phyloP scores from a whole-genome alignment of 2,888 invertebrate species.

The Coecobrya sp. region DNA sequence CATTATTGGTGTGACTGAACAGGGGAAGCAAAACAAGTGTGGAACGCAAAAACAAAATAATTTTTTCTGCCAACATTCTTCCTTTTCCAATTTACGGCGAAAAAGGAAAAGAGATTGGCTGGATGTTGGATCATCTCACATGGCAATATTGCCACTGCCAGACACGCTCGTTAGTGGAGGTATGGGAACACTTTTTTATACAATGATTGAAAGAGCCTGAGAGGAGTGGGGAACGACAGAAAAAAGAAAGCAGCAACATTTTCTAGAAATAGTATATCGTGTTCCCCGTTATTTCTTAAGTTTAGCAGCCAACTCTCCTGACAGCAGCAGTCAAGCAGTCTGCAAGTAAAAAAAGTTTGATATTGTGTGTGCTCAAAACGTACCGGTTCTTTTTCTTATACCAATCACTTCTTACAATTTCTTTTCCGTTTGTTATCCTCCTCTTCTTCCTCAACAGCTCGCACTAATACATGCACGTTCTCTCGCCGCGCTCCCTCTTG shows the following conservation, averaged over 20 bases:
- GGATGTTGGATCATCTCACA: constrained; percentile 46
- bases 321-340: constrained; percentile 47
- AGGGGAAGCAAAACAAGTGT: background rate
- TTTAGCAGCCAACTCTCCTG: constrained; percentile 40
- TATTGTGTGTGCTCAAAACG: background rate
- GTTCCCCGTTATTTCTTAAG: constrained; percentile 5
- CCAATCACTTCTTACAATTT: constrained; percentile 43
- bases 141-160: constrained; percentile 24
- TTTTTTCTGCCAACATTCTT: background rate
- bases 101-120: background rate
- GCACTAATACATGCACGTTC: background rate
- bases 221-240: constrained; percentile 7
- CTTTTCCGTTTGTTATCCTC: constrained; percentile 18
- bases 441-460: constrained; percentile 23
- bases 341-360: constrained; percentile 31
- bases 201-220: constrained; percentile 31
- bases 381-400: constrained; percentile 10
- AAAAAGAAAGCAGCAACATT: constrained; percentile 38
- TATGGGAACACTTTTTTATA: background rate
- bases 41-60: background rate
- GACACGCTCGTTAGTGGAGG: constrained; percentile 48
- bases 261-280: constrained; percentile 32
- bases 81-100: background rate
- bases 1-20: background rate
- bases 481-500: background rate